Conservation (phyloP, 1,140 invertebrate genomes). For the Drosophila sproati region DNA sequence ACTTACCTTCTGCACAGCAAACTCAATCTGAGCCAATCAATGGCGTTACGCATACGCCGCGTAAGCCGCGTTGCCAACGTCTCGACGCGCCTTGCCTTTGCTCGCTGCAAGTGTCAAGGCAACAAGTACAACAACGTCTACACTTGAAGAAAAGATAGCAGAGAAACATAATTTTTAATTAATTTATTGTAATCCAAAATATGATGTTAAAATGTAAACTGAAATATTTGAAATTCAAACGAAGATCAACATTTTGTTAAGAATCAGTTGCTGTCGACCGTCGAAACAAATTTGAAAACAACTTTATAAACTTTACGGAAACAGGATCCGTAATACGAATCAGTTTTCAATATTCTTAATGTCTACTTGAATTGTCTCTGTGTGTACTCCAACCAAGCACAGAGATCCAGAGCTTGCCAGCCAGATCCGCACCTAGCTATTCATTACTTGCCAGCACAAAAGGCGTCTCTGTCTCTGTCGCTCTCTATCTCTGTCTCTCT, state of each 20-base stretch:
- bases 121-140: slow-evolving; percentile 58
- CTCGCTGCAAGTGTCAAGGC: slow-evolving; percentile 38
- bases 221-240: no score
- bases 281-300: no score
- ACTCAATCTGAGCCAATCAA: slow-evolving; percentile 67
- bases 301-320: no score
- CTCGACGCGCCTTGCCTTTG: not conserved
- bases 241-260: no score
- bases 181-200: no score
- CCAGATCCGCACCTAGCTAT: slow-evolving; percentile 51
- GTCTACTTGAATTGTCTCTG: not conserved
- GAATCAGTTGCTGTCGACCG: no score
- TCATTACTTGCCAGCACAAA: slow-evolving; percentile 50
- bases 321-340: no score
- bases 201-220: no score
- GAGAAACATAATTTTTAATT: not conserved
- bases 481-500: slow-evolving; percentile 44
- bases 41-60: slow-evolving; percentile 73
- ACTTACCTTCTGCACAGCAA: slow-evolving; percentile 29
- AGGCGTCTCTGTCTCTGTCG: slow-evolving; percentile 35
- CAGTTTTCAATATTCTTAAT: no score
- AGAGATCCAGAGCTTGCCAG: slow-evolving; percentile 5
- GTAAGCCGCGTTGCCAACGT: slow-evolving; percentile 58
- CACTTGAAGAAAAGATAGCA: slow-evolving; percentile 7
- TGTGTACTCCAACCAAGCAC: not conserved